phyloP scores from a whole-genome alignment of 2,888 invertebrate species.

The Criorhina ranunculi region DNA sequence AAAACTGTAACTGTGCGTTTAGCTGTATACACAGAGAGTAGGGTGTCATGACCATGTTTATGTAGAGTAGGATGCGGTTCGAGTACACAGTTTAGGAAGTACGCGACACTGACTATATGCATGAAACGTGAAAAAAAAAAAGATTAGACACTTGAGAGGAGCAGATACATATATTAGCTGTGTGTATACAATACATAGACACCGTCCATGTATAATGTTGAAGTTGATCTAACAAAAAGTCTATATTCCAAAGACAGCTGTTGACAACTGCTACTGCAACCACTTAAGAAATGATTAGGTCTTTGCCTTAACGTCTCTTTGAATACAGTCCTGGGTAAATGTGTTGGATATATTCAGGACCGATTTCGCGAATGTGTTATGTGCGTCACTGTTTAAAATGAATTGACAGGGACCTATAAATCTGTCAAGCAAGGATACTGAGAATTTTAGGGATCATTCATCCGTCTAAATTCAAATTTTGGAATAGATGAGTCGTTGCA shows the following conservation, averaged over 20 bases:
- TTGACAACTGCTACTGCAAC: slow-evolving; percentile 45
- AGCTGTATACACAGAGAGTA: not conserved
- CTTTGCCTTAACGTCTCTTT: slow-evolving; percentile 7
- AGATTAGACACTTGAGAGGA: slow-evolving; percentile 29
- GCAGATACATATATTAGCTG: slow-evolving; percentile 8
- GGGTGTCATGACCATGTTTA: slow-evolving; percentile 42
- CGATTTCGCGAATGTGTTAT: not conserved
- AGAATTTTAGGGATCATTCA: not conserved
- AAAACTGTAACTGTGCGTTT: not conserved
- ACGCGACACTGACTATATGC: slow-evolving; percentile 67
- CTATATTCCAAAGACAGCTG: slow-evolving; percentile 57
- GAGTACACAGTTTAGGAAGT: slow-evolving; percentile 68
- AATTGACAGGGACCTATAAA: not conserved
- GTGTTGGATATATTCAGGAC: not conserved
- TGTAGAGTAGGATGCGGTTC: slow-evolving; percentile 48
- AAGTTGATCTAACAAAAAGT: slow-evolving; percentile 25
- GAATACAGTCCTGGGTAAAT: slow-evolving; percentile 3
- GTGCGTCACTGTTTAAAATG: not conserved
- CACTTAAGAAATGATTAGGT: slow-evolving; percentile 51
- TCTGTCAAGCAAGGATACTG: not conserved
- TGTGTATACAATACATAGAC: not conserved
- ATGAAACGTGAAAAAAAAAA: slow-evolving; percentile 47
- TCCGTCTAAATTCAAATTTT: no score
- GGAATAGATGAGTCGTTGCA: no score
- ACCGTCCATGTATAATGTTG: no score